phyloP scores from a whole-genome alignment of 2,113 vertebrate genomes.

The Girardinichthys multiradiatus region DNA sequence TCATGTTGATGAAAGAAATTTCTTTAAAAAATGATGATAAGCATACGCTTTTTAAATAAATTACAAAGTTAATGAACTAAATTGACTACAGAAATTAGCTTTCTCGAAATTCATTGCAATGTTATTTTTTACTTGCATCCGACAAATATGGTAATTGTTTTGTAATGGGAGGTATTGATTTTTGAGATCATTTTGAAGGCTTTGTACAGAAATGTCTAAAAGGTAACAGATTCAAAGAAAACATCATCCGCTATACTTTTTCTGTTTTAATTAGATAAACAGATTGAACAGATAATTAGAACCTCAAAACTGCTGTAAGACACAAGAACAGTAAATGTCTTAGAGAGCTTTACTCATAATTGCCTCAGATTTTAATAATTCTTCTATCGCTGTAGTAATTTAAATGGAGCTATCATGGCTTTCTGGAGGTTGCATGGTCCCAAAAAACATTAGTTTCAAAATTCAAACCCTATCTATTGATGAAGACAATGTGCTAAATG shows the following conservation, averaged over 20 bases:
- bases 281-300: no score
- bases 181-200: neutral
- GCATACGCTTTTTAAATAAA: no score
- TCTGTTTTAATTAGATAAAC: no score
- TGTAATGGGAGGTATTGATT: neutral
- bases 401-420: neutral
- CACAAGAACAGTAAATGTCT: no score
- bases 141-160: neutral
- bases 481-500: conserved; percentile 5
- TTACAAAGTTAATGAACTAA: no score
- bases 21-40: no score
- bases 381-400: neutral
- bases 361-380: neutral
- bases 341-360: no score
- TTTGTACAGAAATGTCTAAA: neutral
- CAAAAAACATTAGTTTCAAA: neutral
- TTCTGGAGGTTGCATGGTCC: neutral
- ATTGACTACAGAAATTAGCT: neutral
- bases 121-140: neutral
- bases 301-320: no score
- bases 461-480: conserved; percentile 16
- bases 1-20: no score
- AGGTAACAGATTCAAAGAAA: neutral
- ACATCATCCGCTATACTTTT: neutral
- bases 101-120: neutral